Base-by-base conservation (phyloP, 1,140 invertebrate species). In the Drosophila sp. region DNA sequence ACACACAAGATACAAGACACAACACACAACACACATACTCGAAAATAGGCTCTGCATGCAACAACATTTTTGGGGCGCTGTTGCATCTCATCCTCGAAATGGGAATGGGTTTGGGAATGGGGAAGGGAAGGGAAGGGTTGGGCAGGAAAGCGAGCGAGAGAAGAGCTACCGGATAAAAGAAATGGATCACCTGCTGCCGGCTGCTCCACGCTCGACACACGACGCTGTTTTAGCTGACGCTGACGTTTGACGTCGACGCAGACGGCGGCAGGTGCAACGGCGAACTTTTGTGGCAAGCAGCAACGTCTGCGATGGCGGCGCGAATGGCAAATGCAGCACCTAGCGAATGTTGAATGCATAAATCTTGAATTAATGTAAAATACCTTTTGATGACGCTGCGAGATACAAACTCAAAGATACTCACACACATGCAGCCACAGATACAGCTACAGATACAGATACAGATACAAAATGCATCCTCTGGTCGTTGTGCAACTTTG, bases 301-400 rank as follows among this genome's bases (percentile, higher is more conserved):
- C 48, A 36, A 25, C 54, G 73, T 76, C 69, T 83, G 63, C 62
- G 65, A 70, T 74, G 72, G 81, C 75, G 78, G 64, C 76, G 78
- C 79, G 64, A 86, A 86, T 86, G 82, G 78, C 71, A 87, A 73
- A 82, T 79, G 83, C 76, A 81, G 79, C 82, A 87, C 82, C 81
- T 78, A 78, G 53, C 75, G 76, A 76, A 87, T 82, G 83, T 78
- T 89, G 83, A 82, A 87, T 87, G 83, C 87, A 90, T 90, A 90
- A 90, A 89, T 90, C 89, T 87, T 90, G 87, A 90, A 90, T 90
- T 90, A 87, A 90, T 83, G 83, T 58, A 90, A 89, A 87, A 87
- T 89, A 90, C 82, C 87, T 89, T 90, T 83, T 90, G 87, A 89
- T 89, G 89, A 84, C 78, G 80, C 75, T 89, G 66, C 74, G 53